Evolutionary conservation across 2,888 invertebrate species (phyloP).

Genomic region (Apomyelois bistriatella): DNA sequence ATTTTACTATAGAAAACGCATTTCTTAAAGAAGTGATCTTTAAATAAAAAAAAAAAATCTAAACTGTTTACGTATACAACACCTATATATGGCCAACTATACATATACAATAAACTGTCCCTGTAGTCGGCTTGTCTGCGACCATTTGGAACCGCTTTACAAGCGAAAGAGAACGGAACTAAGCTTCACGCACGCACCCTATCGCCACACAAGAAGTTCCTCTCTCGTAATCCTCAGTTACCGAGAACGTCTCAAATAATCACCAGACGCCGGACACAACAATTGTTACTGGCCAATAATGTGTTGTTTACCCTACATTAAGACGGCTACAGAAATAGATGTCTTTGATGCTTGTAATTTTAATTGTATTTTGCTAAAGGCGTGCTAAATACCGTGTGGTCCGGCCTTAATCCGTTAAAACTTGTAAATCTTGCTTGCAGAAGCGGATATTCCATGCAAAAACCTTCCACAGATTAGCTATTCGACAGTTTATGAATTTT

Average conservation of each 20-base stretch:
- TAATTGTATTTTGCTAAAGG: conserved; percentile 19
- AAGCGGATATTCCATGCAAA: background rate
- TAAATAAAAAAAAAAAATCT: too few species aligned
- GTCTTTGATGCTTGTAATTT: conserved; percentile 50
- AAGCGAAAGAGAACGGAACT: conserved; percentile 54
- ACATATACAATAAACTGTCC: too few species aligned
- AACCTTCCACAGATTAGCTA: too few species aligned
- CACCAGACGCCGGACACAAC: conserved; percentile 46
- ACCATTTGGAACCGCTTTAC: conserved; percentile 31
- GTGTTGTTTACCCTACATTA: conserved; percentile 69
- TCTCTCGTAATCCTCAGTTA: conserved; percentile 50
- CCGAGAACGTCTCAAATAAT: conserved; percentile 64
- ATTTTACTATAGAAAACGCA: too few species aligned
- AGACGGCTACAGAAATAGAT: conserved; percentile 49
- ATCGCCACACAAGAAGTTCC: conserved; percentile 65
- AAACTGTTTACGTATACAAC: too few species aligned
- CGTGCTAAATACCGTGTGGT: conserved; percentile 26
- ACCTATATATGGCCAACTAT: too few species aligned
- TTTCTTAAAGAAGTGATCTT: too few species aligned
- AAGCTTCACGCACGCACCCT: conserved; percentile 37
- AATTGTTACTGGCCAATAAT: conserved; percentile 61
- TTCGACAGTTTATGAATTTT: too few species aligned
- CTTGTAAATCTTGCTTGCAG: conserved; percentile 16
- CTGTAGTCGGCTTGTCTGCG: conserved; percentile 17
- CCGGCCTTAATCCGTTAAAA: conserved; percentile 53